Evolutionary conservation across 2,113 vertebrate genomes (phyloP), one percentile per base, ranked within the genome.

Genomic region (Podarcis raffonei): DNA sequence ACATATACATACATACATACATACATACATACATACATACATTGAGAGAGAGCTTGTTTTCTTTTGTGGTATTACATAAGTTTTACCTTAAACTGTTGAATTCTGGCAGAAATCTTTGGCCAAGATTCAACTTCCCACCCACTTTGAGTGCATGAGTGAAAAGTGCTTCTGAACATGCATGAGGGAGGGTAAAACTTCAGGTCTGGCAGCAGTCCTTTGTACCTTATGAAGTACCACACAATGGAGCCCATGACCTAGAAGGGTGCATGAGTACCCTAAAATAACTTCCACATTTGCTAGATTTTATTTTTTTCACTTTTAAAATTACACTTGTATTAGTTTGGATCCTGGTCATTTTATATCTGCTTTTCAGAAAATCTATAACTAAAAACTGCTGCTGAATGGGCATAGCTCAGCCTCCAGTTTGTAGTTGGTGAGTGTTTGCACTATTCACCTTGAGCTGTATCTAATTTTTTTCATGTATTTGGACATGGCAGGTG

Each of bases 281-380:
- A 48, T 48, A 48, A 48, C 48, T 48, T 48, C 48, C 48, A 48
- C 48, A 48, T 11, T 11, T 48, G 48, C 48, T 48, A 48, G 48
- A 48, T 48, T 48, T 48, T 42, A 42, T 42, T 42, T 48, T 48
- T 48, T 48, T 48, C 48, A 48, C 48, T 48, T 48, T 48, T 48
- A 16, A 94, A 79, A 57, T 80, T 83, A 37, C 89, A 62, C 25
- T 92, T 84, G 90, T 88, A 15, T 89, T 87, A 90, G 68, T 76
- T 90, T 57, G 74, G 27, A 6, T 78, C 13, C 35, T 68, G 4
- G 20, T 11, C 13, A 23, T n/a, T 65, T 65, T 32, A 88, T 79
- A 30, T 81, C 83, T 32, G 6, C 85, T 5, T 84, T 82, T 68
- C 66, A 68, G n/a, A 82, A 5, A 0, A 90, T 84, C 48, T 86